Evolutionary conservation across 1,140 invertebrate species (phyloP).

Genomic region (Aphidius ervi): DNA sequence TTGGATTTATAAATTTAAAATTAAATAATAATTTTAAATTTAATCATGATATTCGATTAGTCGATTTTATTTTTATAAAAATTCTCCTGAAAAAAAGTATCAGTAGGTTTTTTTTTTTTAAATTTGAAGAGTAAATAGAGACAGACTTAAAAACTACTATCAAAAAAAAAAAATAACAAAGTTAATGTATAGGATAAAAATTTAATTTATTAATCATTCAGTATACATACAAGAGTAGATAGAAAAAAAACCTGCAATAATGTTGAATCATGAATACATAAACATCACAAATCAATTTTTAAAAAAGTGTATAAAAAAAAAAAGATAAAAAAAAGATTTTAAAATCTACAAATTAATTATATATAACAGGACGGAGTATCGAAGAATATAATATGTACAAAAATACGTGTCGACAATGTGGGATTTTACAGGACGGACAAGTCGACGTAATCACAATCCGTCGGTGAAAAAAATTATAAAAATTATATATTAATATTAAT

Average conservation of each 20-base stretch:
- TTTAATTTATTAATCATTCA: not conserved
- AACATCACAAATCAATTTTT: not conserved
- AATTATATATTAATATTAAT: not conserved
- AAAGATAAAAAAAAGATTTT: not conserved
- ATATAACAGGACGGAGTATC: not conserved
- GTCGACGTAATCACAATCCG: slow-evolving; percentile 13
- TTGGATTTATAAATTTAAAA: too few relatives aligned
- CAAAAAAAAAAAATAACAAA: too few relatives aligned
- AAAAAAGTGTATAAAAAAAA: not conserved
- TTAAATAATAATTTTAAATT: too few relatives aligned
- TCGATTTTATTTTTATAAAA: too few relatives aligned
- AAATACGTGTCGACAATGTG: slow-evolving; percentile 3
- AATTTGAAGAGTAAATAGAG: too few relatives aligned
- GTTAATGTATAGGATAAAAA: not conserved
- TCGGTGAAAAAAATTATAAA: not conserved
- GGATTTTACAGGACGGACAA: slow-evolving; percentile 1
- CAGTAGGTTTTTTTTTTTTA: too few relatives aligned
- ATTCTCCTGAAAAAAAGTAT: too few relatives aligned
- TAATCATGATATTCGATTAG: too few relatives aligned
- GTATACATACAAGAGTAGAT: slow-evolving; percentile 5
- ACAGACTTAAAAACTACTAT: too few relatives aligned
- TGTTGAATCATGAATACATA: slow-evolving; percentile 1
- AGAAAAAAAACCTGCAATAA: slow-evolving; percentile 1
- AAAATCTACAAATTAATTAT: slow-evolving; percentile 11
- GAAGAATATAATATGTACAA: slow-evolving; percentile 8